Percentiles rank a stretch among this genome's conserved stretches.
Conservation (phyloP, 2,888 invertebrate genomes). For the Patella ulyssiponensis region DNA sequence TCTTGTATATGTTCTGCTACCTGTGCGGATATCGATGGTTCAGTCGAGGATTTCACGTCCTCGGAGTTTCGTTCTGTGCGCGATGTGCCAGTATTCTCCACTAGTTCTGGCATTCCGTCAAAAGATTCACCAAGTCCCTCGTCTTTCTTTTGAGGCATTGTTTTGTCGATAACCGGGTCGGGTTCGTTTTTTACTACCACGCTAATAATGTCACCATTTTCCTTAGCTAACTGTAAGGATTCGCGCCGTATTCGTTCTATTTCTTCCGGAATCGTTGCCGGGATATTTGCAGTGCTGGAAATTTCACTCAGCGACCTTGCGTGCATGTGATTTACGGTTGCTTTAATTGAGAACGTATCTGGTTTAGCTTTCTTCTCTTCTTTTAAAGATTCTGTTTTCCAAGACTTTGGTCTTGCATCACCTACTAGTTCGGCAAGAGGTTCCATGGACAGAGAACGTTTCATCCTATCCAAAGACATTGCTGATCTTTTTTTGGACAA, state of each 20-base stretch:
- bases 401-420: not conserved
- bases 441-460: conserved; percentile 57
- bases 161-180: conserved; percentile 14
- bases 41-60: not conserved
- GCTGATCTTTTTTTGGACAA: conserved; percentile 51
- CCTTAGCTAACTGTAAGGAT: conserved; percentile 32
- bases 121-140: conserved; percentile 52
- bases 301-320: conserved; percentile 32
- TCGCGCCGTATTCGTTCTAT: conserved; percentile 44
- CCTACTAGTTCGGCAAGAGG: conserved; percentile 33
- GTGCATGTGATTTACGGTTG: conserved; percentile 2
- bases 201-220: conserved; percentile 2
- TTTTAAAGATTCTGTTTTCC: conserved; percentile 1
- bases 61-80: conserved; percentile 20
- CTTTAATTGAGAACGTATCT: too few species aligned
- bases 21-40: too few species aligned
- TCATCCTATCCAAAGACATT: conserved; percentile 53
- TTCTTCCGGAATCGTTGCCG: conserved; percentile 59
- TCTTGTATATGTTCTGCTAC: too few species aligned
- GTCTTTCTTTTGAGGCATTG: conserved; percentile 30
- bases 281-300: conserved; percentile 41
- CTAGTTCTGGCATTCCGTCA: conserved; percentile 45
- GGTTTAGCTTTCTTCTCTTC: not conserved
- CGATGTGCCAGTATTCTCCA: conserved; percentile 32
- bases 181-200: not conserved